Evolutionary conservation across 2,888 invertebrate genomes (phyloP).

Genomic region (Mylabris sibirica): DNA sequence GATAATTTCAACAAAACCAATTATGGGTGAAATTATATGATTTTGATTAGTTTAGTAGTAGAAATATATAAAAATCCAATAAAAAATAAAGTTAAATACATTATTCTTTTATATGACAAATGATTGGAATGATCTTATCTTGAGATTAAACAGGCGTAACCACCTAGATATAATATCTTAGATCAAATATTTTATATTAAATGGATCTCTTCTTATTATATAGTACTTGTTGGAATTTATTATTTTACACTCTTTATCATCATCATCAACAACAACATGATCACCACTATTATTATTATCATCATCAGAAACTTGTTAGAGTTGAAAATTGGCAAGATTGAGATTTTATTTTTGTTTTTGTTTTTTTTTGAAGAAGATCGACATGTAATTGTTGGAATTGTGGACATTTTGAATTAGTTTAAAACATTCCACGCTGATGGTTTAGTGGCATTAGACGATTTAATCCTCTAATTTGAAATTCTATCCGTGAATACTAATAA

Average conservation of each 20-base stretch:
- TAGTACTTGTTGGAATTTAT: neutral
- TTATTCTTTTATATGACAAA: conserved; percentile 23
- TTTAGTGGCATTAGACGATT: conserved; percentile 12
- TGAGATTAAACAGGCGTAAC: conserved; percentile 31
- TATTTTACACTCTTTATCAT: neutral
- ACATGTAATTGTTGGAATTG: neutral
- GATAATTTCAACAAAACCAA: neutral
- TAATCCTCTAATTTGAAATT: conserved; percentile 10
- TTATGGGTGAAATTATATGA: neutral
- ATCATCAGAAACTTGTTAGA: neutral
- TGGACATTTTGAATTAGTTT: conserved; percentile 6
- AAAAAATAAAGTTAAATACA: neutral
- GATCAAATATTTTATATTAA: neutral
- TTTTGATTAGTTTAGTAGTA: neutral
- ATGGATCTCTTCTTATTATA: neutral
- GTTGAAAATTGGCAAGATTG: neutral
- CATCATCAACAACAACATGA: neutral
- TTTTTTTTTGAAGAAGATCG: neutral
- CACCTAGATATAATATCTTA: conserved; percentile 16
- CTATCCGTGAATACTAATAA: conserved; percentile 12
- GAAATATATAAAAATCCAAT: neutral
- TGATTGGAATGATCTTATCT: conserved; percentile 28
- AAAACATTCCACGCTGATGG: neutral
- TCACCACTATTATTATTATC: neutral
- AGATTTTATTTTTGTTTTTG: neutral